Percentiles rank a stretch among this genome's conserved stretches.
phyloP scores from a whole-genome alignment of 2,888 invertebrate species.

The Microchrysa polita region DNA sequence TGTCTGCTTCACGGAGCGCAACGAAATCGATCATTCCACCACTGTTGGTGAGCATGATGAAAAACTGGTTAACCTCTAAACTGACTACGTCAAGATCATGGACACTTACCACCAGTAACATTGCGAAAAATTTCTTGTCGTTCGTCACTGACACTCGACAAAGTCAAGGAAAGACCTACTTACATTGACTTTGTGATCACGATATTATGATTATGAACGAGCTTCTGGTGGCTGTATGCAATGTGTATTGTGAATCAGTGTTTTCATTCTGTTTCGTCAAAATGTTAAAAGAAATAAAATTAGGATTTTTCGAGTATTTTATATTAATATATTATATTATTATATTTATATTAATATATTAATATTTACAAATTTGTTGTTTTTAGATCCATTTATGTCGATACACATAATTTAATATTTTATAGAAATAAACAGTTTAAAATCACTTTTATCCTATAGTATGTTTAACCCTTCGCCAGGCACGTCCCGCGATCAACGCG shows the following conservation, averaged over 20 bases:
- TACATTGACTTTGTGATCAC: conserved; percentile 24
- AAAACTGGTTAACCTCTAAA: conserved; percentile 44
- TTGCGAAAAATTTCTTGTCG: conserved; percentile 32
- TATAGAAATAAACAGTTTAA: no score
- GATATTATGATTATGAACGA: background rate
- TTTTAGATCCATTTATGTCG: no score
- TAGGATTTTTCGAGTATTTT: no score
- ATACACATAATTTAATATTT: no score
- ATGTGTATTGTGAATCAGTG: background rate
- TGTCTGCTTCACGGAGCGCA: conserved; percentile 29
- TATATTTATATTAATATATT: no score
- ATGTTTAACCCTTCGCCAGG: no score
- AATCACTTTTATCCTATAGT: no score
- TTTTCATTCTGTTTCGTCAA: background rate
- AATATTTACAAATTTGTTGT: no score
- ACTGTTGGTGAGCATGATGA: conserved; percentile 15
- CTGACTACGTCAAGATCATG: conserved; percentile 41
- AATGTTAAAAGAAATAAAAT: no score
- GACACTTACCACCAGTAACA: conserved; percentile 34
- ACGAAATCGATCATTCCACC: conserved; percentile 40
- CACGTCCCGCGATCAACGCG: no score
- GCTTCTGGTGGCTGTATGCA: background rate
- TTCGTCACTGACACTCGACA: conserved; percentile 38
- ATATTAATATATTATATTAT: no score
- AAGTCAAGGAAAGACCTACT: conserved; percentile 50